These are phyloP conservation scores for Motacilla tschutschensis DNA, from an alignment of 2,113 vertebrate genomes.

Conservation along the genomic window DNA sequence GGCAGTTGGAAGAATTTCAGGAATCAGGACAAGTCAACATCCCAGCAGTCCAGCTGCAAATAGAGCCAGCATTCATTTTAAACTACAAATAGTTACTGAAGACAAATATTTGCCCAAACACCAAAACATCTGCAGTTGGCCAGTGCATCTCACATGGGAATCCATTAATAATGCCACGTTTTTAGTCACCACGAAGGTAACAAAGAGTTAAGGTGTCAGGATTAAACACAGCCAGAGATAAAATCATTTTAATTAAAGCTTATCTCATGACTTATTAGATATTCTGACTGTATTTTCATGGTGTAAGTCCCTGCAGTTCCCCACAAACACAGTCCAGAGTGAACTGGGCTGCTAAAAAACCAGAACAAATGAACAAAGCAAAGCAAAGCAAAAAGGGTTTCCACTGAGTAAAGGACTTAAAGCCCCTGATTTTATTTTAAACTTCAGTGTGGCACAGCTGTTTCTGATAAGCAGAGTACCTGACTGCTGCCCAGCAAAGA, in stretches of 20 bases:
- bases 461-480: background rate
- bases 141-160: background rate
- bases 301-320: background rate
- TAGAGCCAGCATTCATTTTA: background rate
- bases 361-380: background rate
- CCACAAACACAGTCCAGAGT: background rate
- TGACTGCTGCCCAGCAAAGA: background rate
- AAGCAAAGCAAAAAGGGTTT: background rate
- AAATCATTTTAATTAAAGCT: conserved; percentile 32
- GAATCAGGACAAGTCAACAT: background rate
- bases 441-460: fast-evolving
- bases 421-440: background rate
- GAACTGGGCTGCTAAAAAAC: background rate
- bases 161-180: background rate
- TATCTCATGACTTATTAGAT: background rate
- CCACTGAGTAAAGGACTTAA: background rate
- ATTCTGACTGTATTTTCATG: background rate
- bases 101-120: background rate
- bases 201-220: background rate
- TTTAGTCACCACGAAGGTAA: background rate
- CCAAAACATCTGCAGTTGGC: background rate
- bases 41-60: background rate
- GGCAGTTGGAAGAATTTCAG: background rate
- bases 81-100: background rate
- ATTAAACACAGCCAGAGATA: conserved; percentile 18